Evolutionary conservation across 2,888 invertebrate species (phyloP), one percentile per base, ranked within the genome.

Genomic region (Mamestra brassicae): DNA sequence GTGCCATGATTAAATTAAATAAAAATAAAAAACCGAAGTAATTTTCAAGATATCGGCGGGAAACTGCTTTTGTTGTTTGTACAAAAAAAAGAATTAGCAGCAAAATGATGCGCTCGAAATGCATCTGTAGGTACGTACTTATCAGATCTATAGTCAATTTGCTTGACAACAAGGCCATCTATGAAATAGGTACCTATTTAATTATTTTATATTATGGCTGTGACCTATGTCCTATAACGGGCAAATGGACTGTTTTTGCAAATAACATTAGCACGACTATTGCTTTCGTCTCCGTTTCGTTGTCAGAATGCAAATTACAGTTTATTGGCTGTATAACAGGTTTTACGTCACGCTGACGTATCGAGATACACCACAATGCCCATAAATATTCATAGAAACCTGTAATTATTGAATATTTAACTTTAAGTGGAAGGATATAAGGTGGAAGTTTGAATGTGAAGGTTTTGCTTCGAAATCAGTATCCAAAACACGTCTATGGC

Each of bases 401-500:
- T 45, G 15, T 58, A 15, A 36, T 62, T 64, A 68, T 71, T 64
- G 38, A 67, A 78, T 34, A 73, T 67, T 69, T 62, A 52, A 71
- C 78, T 76, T 65, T 85, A 75, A 50, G 15, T 36, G n/a, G 64
- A 75, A 68, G 26, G 47, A 13, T n/a, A 54, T 83, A 80, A 85
- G 75, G 76, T 76, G 50, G 65, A 69, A 76, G 13, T 74, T 82
- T 71, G 61, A 80, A 79, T 78, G 71, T 62, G 64, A 54, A 68
- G 65, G 36, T 54, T 67, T 58, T 55, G 57, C 69, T 65, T 79
- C 74, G 65, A 78, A 69, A 86, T 89, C 72, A 71, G 81, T 81
- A 89, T 75, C 75, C 85, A 61, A 85, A 87, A 84, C 88, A 89
- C 86, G 88, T 86, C 76, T 71, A 34, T 13, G 58, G 71, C 76